Evolutionary conservation across 2,888 invertebrate species (phyloP).

Genomic region (Philopedon plagiatum): DNA sequence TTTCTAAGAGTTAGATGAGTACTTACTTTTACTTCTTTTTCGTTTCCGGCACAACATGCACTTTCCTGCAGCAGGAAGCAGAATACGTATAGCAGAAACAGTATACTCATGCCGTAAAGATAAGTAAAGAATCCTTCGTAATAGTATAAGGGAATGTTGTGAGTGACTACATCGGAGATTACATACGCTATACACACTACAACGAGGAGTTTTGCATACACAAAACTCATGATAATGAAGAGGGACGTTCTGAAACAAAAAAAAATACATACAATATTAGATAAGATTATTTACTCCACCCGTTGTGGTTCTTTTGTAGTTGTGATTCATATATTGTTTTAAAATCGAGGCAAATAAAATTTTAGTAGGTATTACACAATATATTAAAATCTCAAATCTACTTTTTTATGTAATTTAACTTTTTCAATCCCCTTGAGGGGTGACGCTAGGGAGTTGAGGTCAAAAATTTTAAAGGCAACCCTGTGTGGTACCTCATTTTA

Average conservation of each 20-base stretch:
- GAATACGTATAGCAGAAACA: conserved; percentile 94
- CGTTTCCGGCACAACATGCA: conserved; percentile 83
- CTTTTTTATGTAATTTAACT: no score
- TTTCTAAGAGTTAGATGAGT: neutral
- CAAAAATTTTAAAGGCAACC: no score
- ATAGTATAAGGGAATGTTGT: conserved; percentile 92
- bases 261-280: neutral
- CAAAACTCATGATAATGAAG: conserved; percentile 96
- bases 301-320: no score
- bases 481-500: no score
- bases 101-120: conserved; percentile 92
- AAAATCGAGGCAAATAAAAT: no score
- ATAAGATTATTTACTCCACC: neutral
- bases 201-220: conserved; percentile 94
- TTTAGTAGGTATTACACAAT: no score
- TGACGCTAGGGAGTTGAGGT: no score
- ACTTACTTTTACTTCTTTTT: conserved; percentile 72
- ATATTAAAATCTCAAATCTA: no score
- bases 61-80: conserved; percentile 95
- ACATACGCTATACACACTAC: conserved; percentile 95
- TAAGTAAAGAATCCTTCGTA: conserved; percentile 97
- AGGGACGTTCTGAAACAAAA: conserved; percentile 85
- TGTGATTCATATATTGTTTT: no score
- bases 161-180: conserved; percentile 94
- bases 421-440: no score